phyloP scores from a whole-genome alignment of 2,888 invertebrate genomes.

The Blastobasis lacticolella region DNA sequence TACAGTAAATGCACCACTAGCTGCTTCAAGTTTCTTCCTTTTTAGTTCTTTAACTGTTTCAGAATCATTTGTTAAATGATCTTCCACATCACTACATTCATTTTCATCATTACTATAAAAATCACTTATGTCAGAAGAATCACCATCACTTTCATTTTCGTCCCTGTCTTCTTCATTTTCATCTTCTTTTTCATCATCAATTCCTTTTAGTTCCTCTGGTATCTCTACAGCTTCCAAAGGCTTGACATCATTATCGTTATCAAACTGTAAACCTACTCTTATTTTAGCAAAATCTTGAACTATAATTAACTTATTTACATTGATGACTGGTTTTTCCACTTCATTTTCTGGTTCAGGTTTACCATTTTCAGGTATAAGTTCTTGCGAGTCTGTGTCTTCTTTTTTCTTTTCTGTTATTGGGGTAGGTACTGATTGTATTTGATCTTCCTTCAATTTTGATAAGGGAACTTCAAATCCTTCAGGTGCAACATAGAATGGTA shows the following conservation, averaged over 20 bases:
- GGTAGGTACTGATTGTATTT: conserved; percentile 17
- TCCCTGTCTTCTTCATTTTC: conserved; percentile 32
- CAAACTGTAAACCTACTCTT: conserved; percentile 81
- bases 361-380: conserved; percentile 14
- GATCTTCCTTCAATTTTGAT: conserved; percentile 46
- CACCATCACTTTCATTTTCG: conserved; percentile 60
- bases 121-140: conserved; percentile 78
- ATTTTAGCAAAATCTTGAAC: conserved; percentile 90
- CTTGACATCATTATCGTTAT: conserved; percentile 77
- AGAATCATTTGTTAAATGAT: conserved; percentile 58
- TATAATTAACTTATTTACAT: conserved; percentile 66
- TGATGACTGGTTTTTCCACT: conserved; percentile 42
- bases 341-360: conserved; percentile 21
- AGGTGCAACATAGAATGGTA: conserved; percentile 95
- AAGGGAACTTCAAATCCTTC: conserved; percentile 85
- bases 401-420: conserved; percentile 24
- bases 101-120: conserved; percentile 80
- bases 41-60: conserved; percentile 64
- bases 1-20: conserved; percentile 70
- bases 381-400: conserved; percentile 42
- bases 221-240: conserved; percentile 68
- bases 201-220: conserved; percentile 55
- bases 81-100: conserved; percentile 69
- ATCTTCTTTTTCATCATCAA: conserved; percentile 50
- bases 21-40: conserved; percentile 61